Evolutionary conservation across 2,797 vertebrate species (phyloP), one percentile per base, ranked within the genome.

Genomic region (Tiaroga cobitis): DNA sequence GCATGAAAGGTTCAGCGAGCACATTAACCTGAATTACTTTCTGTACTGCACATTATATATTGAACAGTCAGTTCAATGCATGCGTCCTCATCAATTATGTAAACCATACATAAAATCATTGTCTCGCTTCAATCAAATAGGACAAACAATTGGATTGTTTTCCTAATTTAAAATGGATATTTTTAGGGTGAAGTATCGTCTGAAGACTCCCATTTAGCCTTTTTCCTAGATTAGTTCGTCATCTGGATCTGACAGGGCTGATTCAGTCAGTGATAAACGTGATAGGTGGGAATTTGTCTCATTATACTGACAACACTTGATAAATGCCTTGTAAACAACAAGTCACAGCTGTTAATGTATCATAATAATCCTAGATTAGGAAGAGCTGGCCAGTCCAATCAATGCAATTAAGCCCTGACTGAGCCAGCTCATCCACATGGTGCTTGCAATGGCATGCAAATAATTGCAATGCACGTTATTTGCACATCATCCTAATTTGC

Each of bases 321-420:
- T 95, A 94, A 95, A 95, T 96, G 93, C 93, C 93, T 94, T 94
- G 94, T 96, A 96, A 96, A 96, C 95, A 95, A 93, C 90, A 93
- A 93, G 93, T 93, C 93, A 90, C 94, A 93, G 95, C 93, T 94
- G 93, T 93, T 95, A 95, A 95, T 95, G 94, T 92, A 95, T 95
- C 95, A 95, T 96, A 93, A 95, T 95, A 96, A 95, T 94, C 94
- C 94, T 91, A 93, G 94, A 96, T 96, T 96, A 96, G 93, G 91
- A 93, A 92, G 92, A 94, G 92, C 92, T 92, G 93, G 92, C 94
- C 93, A 91, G 92, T 93, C 94, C 94, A 95, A 95, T 95, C 94
- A 95, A 95, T 94, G 93, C 93, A 96, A 95, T 95, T 95, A 95
- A 88, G 89, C 91, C 86, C 88, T 93, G 94, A 94, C 93, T 93